Conservation (phyloP, 2,113 vertebrate species). For the Periophthalmodon schlosseri region DNA sequence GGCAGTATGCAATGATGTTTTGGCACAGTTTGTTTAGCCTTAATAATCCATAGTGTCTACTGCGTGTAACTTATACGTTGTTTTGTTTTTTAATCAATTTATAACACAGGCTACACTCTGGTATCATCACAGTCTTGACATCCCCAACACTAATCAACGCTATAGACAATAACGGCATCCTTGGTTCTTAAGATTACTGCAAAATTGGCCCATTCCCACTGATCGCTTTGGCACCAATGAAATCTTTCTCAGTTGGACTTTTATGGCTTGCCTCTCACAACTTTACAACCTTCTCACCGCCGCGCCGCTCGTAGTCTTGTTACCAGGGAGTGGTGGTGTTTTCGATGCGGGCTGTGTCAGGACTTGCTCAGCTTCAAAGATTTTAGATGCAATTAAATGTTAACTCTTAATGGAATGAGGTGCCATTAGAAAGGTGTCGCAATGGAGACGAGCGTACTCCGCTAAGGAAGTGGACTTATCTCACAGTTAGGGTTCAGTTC, state of each 20-base stretch:
- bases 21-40: no score
- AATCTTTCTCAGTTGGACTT: conserved; percentile 7
- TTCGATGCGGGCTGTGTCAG: not conserved
- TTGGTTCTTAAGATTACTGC: conserved; percentile 35
- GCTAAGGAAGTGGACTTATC: no score
- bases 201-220: conserved; percentile 27
- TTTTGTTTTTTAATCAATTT: not conserved
- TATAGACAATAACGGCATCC: conserved; percentile 27
- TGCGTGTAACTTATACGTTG: not conserved
- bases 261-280: not conserved
- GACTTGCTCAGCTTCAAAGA: not conserved
- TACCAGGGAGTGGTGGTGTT: not conserved
- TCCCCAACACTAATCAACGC: conserved; percentile 37
- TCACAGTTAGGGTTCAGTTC: no score
- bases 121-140: conserved; percentile 18
- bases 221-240: conserved; percentile 30
- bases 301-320: not conserved
- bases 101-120: conserved; percentile 34
- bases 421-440: not conserved
- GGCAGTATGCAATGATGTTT: not conserved
- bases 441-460: not conserved
- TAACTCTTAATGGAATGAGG: not conserved
- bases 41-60: no score
- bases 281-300: conserved; percentile 10
- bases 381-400: not conserved